phyloP scores from a whole-genome alignment of 2,113 vertebrate genomes.

The Dicentrarchus labrax region DNA sequence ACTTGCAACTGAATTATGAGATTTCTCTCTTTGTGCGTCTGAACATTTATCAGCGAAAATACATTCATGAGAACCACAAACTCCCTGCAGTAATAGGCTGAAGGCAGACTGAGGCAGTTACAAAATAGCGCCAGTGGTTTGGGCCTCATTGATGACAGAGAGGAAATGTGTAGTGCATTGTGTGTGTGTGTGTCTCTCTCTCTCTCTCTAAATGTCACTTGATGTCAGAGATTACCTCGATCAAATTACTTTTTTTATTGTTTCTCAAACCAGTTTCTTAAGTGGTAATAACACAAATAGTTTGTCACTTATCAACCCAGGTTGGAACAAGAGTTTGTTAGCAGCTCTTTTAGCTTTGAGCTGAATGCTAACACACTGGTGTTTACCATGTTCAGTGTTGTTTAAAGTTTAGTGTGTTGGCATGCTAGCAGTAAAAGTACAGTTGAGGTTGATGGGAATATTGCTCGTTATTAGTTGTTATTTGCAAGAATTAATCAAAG shows the following conservation, averaged over 20 bases:
- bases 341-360: not conserved
- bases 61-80: conserved; percentile 24
- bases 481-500: too few relatives aligned
- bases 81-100: conserved; percentile 31
- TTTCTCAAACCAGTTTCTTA: conserved; percentile 10
- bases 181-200: not conserved
- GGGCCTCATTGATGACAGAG: not conserved
- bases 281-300: not conserved
- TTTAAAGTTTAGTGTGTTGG: not conserved
- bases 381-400: not conserved
- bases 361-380: not conserved
- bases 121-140: not conserved
- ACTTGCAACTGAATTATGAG: conserved; percentile 7
- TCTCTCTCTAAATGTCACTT: not conserved
- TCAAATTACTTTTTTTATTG: conserved; percentile 5
- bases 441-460: too few relatives aligned
- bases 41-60: conserved; percentile 25
- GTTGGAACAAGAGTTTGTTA: not conserved
- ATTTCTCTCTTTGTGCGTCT: conserved; percentile 6
- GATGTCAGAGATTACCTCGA: too few relatives aligned
- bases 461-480: too few relatives aligned
- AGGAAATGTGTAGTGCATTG: conserved; percentile 2
- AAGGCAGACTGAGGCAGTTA: conserved; percentile 17
- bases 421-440: too few relatives aligned
- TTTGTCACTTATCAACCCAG: not conserved